Evolutionary conservation across 2,113 vertebrate species (phyloP).

Genomic region (Chamaea fasciata): DNA sequence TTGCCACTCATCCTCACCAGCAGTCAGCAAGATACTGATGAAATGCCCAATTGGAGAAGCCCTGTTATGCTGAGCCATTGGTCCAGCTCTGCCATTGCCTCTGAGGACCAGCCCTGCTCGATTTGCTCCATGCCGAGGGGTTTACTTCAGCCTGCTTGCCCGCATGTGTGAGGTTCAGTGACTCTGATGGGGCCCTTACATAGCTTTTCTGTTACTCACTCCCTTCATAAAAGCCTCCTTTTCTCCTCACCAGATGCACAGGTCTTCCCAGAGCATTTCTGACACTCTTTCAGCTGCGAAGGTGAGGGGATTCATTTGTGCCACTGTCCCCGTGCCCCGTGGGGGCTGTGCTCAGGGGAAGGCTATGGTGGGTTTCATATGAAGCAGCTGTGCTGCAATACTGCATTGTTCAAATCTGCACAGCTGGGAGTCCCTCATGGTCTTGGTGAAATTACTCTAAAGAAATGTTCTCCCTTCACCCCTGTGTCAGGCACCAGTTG

Average conservation of each 20-base stretch:
- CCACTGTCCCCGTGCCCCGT: rapidly evolving
- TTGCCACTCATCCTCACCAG: rapidly evolving
- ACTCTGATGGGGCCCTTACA: neutral
- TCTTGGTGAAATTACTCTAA: neutral
- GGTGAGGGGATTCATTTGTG: neutral
- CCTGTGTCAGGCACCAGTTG: neutral
- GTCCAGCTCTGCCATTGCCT: neutral
- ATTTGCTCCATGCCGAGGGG: neutral
- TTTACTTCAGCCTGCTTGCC: neutral
- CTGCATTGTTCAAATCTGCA: neutral
- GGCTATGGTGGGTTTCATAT: neutral
- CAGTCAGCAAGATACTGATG: neutral
- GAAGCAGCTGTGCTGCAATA: rapidly evolving
- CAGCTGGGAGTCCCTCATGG: neutral
- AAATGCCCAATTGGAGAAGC: neutral
- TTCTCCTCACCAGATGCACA: neutral
- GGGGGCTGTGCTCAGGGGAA: rapidly evolving
- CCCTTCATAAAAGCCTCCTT: neutral
- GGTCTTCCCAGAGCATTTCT: neutral
- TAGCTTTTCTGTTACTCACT: neutral
- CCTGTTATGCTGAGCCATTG: neutral
- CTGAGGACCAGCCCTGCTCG: rapidly evolving
- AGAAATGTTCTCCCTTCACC: rapidly evolving
- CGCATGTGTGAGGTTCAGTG: rapidly evolving
- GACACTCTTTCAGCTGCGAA: neutral